Evolutionary conservation across 53 echinoderm and acorn worm species (phyloP).

Genomic region (Echinarachnius parma): DNA sequence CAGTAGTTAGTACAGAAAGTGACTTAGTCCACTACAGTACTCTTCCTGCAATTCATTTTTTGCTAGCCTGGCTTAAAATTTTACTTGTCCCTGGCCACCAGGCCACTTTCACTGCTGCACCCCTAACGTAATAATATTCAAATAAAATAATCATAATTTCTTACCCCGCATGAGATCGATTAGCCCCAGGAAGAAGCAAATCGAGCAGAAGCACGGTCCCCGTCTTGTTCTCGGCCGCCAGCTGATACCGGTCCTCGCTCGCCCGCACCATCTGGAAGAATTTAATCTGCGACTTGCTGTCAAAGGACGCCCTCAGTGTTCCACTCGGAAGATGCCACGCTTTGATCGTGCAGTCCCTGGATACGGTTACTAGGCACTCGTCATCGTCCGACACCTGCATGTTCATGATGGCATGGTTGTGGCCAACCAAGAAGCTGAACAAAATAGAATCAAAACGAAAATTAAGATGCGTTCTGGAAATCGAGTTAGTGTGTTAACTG

Average conservation of each 20-base stretch:
- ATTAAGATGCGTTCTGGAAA: too few species aligned
- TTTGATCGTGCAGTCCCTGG: constrained; percentile 86
- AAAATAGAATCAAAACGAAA: too few species aligned
- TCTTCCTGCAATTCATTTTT: too few species aligned
- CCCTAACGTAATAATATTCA: too few species aligned
- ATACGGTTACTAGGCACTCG: constrained; percentile 73
- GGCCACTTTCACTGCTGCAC: too few species aligned
- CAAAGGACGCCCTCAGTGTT: constrained; percentile 68
- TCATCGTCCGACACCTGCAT: constrained; percentile 62
- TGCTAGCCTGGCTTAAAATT: too few species aligned
- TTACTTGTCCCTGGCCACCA: too few species aligned
- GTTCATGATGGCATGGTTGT: constrained; percentile 81
- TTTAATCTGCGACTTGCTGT: constrained; percentile 84
- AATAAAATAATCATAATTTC: too few species aligned
- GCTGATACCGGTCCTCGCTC: constrained; percentile 54
- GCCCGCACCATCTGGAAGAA: constrained; percentile 48
- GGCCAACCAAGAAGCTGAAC: constrained; percentile 63
- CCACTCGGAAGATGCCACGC: constrained; percentile 62
- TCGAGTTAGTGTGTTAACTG: too few species aligned
- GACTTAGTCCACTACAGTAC: too few species aligned
- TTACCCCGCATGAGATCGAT: constrained; percentile 24
- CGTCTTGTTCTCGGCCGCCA: constrained; percentile 69
- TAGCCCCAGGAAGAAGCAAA: constrained; percentile 47
- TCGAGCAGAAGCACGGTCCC: constrained; percentile 67
- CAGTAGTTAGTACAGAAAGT: too few species aligned